Conservation (phyloP, 1,140 invertebrate genomes). For the Colletes latitarsis region DNA sequence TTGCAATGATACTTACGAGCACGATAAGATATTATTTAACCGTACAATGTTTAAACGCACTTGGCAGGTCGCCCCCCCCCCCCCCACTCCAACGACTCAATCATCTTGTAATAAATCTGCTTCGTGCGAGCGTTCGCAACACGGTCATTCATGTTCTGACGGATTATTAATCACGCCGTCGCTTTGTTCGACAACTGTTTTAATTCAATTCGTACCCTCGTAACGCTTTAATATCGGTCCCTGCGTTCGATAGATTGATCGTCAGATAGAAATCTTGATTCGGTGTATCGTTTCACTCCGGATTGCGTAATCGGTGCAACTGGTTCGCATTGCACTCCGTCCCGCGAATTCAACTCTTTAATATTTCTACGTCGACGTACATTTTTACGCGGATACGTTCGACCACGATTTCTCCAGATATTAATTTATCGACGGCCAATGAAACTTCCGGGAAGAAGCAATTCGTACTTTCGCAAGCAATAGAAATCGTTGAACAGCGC, state of each 20-base stretch:
- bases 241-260: conserved; percentile 15
- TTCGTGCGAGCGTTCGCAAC: conserved; percentile 39
- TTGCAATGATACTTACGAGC: conserved; percentile 23
- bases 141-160: conserved; percentile 32
- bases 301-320: conserved; percentile 10
- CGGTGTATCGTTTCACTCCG: conserved; percentile 25
- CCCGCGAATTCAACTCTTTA: background rate
- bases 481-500: background rate
- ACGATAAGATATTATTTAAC: background rate
- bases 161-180: conserved; percentile 58
- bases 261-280: conserved; percentile 19
- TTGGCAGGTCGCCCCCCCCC: conserved; percentile 13
- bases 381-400: background rate
- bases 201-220: conserved; percentile 50
- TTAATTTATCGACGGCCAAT: background rate
- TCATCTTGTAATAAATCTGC: background rate
- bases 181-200: conserved; percentile 49
- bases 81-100: background rate
- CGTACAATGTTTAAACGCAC: background rate
- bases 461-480: conserved; percentile 3
- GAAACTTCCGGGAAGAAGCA: background rate
- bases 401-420: background rate
- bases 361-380: background rate
- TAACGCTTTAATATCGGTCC: conserved; percentile 45
- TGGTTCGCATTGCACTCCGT: background rate